Percentiles rank a stretch among this genome's conserved stretches.
These are phyloP conservation scores for Agriopis marginaria DNA, from an alignment of 2,888 invertebrate species.

Conservation along the genomic window DNA sequence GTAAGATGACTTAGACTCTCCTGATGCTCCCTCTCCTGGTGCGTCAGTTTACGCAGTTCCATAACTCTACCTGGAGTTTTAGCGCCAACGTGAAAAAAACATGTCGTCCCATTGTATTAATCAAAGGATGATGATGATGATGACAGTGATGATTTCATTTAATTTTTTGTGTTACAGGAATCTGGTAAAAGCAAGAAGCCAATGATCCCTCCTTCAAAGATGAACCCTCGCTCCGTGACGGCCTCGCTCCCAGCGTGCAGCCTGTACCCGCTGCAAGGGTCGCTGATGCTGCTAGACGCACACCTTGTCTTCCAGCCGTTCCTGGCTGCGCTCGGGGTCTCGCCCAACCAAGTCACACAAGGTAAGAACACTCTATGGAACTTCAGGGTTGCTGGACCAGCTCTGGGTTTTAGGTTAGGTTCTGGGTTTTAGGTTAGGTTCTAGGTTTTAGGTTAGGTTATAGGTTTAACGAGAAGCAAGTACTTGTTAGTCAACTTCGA, in stretches of 20 bases:
- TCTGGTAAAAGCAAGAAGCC: constrained; percentile 75
- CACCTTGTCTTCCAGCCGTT: constrained; percentile 97
- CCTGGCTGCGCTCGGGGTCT: constrained; percentile 94
- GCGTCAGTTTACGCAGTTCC: too few species aligned
- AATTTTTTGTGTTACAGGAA: constrained; percentile 7
- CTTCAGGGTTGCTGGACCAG: not conserved
- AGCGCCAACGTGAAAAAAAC: too few species aligned
- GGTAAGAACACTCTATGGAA: constrained; percentile 50
- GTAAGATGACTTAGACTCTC: too few species aligned
- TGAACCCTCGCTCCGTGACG: constrained; percentile 74
- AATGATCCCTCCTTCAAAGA: constrained; percentile 79
- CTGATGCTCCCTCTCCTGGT: too few species aligned
- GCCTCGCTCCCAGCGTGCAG: constrained; percentile 87
- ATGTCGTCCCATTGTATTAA: too few species aligned
- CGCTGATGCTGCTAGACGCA: constrained; percentile 94
- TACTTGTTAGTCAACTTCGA: too few species aligned
- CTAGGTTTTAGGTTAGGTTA: too few species aligned
- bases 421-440: too few species aligned
- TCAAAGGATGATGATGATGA: too few species aligned
- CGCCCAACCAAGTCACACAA: constrained; percentile 92
- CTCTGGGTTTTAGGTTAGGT: not conserved
- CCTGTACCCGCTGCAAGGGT: constrained; percentile 92
- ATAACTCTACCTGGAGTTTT: too few species aligned
- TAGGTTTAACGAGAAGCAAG: too few species aligned
- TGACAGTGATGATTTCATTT: not conserved